Evolutionary conservation across 2,113 vertebrate species (phyloP), one percentile per base, ranked within the genome.

Genomic region (Pygoscelis antarcticus): DNA sequence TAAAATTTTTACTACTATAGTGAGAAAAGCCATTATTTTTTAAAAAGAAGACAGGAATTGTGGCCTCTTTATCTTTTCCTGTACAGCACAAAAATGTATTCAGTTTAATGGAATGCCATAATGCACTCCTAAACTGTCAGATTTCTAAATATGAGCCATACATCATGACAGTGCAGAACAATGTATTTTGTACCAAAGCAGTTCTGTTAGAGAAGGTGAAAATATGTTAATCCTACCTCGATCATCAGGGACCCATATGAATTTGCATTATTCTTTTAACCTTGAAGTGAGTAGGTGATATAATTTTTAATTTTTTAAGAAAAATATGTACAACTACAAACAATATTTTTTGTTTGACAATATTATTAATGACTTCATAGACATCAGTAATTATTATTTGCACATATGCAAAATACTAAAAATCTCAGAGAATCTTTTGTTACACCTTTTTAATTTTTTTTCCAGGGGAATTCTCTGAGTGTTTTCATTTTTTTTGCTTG

Each of bases 191-290:
- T 91, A 94, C 55, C 51, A 82, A 71, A 97, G 95, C 83, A 81
- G 60, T 81, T 94, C 96, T 97, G 86, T 95, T 78, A 95, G 51
- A 93, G 74, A 96, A 94, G 32, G 38, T 93, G 65, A 95, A 95
- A 97, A 96, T 83, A 95, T 97, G 94, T 90, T 97, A 96, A 97
- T 97, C 76, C 83, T 93, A 77, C 85, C 71, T 89, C 8, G 13
- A 66, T 92, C 96, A 92, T 96, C 83, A 84, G 68, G 64, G 66
- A 96, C 64, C 68, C 10, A 54, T 94, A 85, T 87, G 32, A 78
- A 97, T 97, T 97, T 96, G 13, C 68, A 84, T 95, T 95, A 89
- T 32, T 93, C 77, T 95, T 89, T 96, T 97, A 97, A 95, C 90
- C 92, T 96, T 97, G 87, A 89, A 92, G 77, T 88, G 72, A 92